Base-by-base conservation (phyloP, 2,888 invertebrate species). In the Helicoverpa assulta region DNA sequence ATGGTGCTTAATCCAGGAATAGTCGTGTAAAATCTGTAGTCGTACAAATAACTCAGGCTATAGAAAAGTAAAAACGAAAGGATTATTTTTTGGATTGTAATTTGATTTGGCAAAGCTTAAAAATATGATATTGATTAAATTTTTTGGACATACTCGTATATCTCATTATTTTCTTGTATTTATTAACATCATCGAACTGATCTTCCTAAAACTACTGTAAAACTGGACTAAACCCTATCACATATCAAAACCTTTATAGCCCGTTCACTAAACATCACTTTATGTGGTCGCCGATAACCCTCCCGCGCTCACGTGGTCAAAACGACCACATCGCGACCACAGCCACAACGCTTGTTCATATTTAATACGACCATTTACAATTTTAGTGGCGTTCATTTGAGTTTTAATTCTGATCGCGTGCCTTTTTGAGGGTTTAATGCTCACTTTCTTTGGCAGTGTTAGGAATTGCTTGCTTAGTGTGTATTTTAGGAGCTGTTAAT, bases 321-420 rank as follows among this genome's bases (percentile, higher is more conserved):
- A 4, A 8, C 47, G 12, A 79, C 80, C 82, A 81, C 50, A 51
- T 12, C n/a, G 26, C 76, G 59, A 57, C 82, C 73, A 76, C 73
- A 66, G 55, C 82, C 70, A 66, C 70, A 56, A 26, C 59, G 76
- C 76, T 66, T 80, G 80, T 77, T 80, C 76, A 75, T 80, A 80
- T 79, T 76, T 68, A 78, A 80, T 65, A 69, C 64, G 40, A 33
- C 64, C 57, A 78, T 82, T 78, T 81, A 78, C 66, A 47, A 54
- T 62, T 78, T 78, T 60, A 78, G 54, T 70, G 52, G 47, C 37
- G 12, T 62, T 70, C 58, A 71, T 78, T 67, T 59, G 67, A 69
- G 51, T 71, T 78, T 75, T 71, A 57, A 69, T 80, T 78, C 37
- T 26, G 29, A 55, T 74, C 70, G 78, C 68, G 65, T 78, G 80